These are phyloP conservation scores for Argyresthia albistria DNA, from an alignment of 2,888 invertebrate genomes.

Conservation along the genomic window DNA sequence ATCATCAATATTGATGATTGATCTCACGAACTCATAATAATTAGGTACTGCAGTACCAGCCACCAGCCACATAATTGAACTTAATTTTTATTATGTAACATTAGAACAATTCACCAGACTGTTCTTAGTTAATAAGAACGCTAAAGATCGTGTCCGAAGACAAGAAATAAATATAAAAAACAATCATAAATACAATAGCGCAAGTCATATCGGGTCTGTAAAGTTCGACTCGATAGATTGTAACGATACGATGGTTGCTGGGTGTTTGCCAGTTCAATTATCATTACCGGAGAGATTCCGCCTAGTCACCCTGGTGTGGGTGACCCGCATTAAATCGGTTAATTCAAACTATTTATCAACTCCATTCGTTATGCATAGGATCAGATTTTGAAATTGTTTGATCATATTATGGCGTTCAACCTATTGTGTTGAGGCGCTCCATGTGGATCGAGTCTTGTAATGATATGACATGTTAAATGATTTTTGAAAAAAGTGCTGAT, in stretches of 20 bases:
- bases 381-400: constrained; percentile 69
- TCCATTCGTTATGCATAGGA: constrained; percentile 69
- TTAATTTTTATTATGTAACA: constrained; percentile 35
- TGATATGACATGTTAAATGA: too few species aligned
- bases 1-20: not conserved
- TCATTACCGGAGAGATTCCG: constrained; percentile 61
- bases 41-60: too few species aligned
- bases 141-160: constrained; percentile 69
- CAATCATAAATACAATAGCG: constrained; percentile 63
- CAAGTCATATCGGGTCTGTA: constrained; percentile 66
- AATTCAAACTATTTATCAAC: constrained; percentile 72
- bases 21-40: not conserved
- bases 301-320: constrained; percentile 63
- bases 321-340: constrained; percentile 73
- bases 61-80: constrained; percentile 18
- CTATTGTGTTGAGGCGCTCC: constrained; percentile 24
- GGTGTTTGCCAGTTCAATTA: constrained; percentile 73
- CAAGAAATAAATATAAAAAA: constrained; percentile 56
- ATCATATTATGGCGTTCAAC: constrained; percentile 60
- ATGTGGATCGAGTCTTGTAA: too few species aligned
- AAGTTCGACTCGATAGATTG: constrained; percentile 49
- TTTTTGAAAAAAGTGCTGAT: too few species aligned
- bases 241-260: constrained; percentile 52
- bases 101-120: not conserved
- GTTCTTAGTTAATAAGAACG: constrained; percentile 66